Evolutionary conservation across 2,797 vertebrate genomes (phyloP), one percentile per base, ranked within the genome.

Genomic region (Enteromius unitaeniatus): DNA sequence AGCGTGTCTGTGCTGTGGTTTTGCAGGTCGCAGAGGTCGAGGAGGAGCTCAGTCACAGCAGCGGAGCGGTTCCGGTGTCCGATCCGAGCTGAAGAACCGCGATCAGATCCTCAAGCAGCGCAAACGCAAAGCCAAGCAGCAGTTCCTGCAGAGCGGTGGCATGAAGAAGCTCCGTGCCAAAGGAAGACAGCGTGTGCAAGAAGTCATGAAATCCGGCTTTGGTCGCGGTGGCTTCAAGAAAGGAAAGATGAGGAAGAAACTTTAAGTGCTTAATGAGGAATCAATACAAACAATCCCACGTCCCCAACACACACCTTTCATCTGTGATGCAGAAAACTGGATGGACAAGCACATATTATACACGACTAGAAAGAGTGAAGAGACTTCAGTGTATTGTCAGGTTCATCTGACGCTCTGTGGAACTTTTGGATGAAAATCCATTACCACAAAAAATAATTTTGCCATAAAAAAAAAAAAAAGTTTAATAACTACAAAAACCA

Each of bases 51-150:
- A 75, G 90, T 0, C 53, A 70, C 0, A 69, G 72, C 60, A 81
- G 78, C 89, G 45, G 0, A 83, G 90, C 0, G 92, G 88, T 0
- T 90, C 89, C 11, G 91, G 19, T 1, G 86, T 93, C 9, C 95
- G 91, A 80, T 95, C 96, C 0, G 98, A 99, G 93, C 95, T 99
- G 84, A 98, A 93, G 91, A 94, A 88, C 55, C 96, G 90, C 31
- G 93, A 96, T n/a, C 96, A 99, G 94, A 99, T 99, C 91, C 90
- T 99, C 82, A 99, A 97, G 89, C 91, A 95, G 90, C 95, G 98
- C 68, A 97, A 95, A 88, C 93, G 89, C 3, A 70, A 78, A 0
- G 92, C 95, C 85, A 99, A 99, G 91, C 94, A 97, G 72, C 92
- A 91, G 34, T 99, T 99, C 93, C 92, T 99, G 87, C 98, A 99